These are phyloP conservation scores for Cataglyphis rosenhaueri DNA, from an alignment of 2,888 invertebrate genomes.

Conservation along the genomic window DNA sequence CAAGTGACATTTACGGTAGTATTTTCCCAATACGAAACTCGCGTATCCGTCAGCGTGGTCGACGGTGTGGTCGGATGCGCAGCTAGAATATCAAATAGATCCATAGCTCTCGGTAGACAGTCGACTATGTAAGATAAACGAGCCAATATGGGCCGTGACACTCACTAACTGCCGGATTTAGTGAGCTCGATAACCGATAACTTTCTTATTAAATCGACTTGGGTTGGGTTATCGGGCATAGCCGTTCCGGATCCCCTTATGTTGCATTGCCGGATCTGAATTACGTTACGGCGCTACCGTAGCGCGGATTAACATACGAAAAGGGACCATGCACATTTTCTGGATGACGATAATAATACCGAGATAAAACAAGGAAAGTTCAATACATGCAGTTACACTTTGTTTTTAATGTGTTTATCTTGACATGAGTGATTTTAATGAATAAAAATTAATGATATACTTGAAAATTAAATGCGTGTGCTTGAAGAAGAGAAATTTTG, in stretches of 20 bases:
- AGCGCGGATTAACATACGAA: slow-evolving; percentile 5
- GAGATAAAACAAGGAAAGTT: not conserved
- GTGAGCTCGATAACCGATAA: slow-evolving; percentile 80
- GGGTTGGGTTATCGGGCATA: slow-evolving; percentile 67
- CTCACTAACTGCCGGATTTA: slow-evolving; percentile 81
- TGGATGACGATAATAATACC: not conserved
- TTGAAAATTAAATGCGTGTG: not conserved
- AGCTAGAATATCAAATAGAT: slow-evolving; percentile 80
- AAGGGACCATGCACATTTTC: not conserved
- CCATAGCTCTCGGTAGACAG: slow-evolving; percentile 76
- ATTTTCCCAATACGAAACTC: slow-evolving; percentile 54
- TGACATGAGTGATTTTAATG: not conserved
- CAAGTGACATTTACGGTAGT: slow-evolving; percentile 52
- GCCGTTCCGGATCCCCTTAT: slow-evolving; percentile 50
- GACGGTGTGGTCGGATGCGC: slow-evolving; percentile 61
- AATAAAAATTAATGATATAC: slow-evolving; percentile 3
- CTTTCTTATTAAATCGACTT: slow-evolving; percentile 79
- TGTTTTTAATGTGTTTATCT: slow-evolving; percentile 2
- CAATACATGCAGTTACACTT: not conserved
- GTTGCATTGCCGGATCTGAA: slow-evolving; percentile 51
- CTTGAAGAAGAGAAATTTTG: not conserved
- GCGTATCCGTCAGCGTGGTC: slow-evolving; percentile 63
- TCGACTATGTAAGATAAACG: slow-evolving; percentile 81
- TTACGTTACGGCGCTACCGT: slow-evolving; percentile 44
- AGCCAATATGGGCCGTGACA: slow-evolving; percentile 80